Conservation (phyloP, 53 echinoderm and acorn worm species). For the Luidia sarsii region DNA sequence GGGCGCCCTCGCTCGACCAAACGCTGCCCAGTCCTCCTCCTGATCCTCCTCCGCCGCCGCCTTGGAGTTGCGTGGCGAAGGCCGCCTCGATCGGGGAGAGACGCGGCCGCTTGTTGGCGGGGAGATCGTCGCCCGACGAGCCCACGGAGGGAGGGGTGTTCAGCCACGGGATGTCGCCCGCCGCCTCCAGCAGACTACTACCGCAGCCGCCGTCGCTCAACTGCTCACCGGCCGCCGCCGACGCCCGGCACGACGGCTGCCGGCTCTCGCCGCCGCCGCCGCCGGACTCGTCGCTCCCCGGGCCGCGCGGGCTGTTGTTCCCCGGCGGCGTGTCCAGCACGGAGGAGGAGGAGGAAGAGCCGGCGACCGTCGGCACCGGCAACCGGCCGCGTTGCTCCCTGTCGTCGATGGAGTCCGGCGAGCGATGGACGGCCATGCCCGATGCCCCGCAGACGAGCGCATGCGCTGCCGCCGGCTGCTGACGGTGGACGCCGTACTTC, state of each 20-base stretch:
- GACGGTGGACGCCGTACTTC: no score
- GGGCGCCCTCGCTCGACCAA: constrained; percentile 7
- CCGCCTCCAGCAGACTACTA: not conserved
- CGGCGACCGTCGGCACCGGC: not conserved
- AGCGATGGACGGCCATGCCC: constrained; percentile 15
- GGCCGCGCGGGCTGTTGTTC: not conserved
- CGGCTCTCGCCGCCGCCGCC: not conserved
- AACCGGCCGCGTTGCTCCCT: no score
- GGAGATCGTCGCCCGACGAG: constrained; percentile 43
- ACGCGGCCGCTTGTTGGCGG: constrained; percentile 33
- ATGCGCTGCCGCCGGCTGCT: not conserved
- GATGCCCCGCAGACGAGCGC: not conserved
- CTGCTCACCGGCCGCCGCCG: no score
- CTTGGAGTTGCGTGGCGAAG: no score
- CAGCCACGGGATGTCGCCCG: constrained; percentile 30
- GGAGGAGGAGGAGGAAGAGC: not conserved
- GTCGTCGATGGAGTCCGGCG: constrained; percentile 36
- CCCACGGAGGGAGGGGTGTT: constrained; percentile 50
- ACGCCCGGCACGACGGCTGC: not conserved
- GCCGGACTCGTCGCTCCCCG: no score
- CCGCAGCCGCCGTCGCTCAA: constrained; percentile 2
- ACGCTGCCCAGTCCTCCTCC: not conserved
- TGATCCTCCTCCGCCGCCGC: no score
- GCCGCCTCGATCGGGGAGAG: no score
- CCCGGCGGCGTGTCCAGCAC: constrained; percentile 18